Base-by-base conservation (phyloP, 2,113 vertebrate species). In the Muntiacus muntjak region DNA sequence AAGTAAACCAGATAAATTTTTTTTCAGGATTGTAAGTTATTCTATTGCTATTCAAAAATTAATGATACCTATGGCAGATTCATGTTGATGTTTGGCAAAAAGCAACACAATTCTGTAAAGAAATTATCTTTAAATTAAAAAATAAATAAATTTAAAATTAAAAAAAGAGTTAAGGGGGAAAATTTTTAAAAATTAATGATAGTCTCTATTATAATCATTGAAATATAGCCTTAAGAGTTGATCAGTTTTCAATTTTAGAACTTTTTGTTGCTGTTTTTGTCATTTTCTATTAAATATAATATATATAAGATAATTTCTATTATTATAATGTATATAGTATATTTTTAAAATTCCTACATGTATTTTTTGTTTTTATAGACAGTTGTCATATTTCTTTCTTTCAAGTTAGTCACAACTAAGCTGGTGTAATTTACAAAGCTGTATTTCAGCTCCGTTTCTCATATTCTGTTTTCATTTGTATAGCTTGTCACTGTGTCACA, bases 381-480 rank as follows among this genome's bases (percentile, higher is more conserved):
- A 54, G 28, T 88, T 88, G 40, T 94, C 71, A n/a, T 50, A 25
- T 82, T 96, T 96, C 64, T 95, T 28, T 62, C 33, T 92, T 96
- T 94, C 64, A 64, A 50, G 50, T 87, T 84, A 82, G 40, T 47
- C 40, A 55, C 83, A 90, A 28, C n/a, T 36, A 58, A 94, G n/a
- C 9, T 58, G 16, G 55, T 60, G 0, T 95, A 25, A 87, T 95
- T 82, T 78, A 58, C 45, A 58, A 94, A 81, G 45, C 28, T 33
- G 16, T 47, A 50, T 81, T 19, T 50, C 26, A 58, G 21, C 28
- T 86, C 9, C 85, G 0, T 94, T 91, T 91, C 55, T 81, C 14
- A 13, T 30, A n/a, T 28, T 87, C 26, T 43, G 40, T 21, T 92
- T 90, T 87, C n/a, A 30, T 86, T 23, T 76, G 0, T 81, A 50